A percentile compares a stretch with the other conserved stretches of the same genome.
These are phyloP conservation scores for Xestia sexstrigata DNA, from an alignment of 2,888 invertebrate genomes.

Conservation along the genomic window DNA sequence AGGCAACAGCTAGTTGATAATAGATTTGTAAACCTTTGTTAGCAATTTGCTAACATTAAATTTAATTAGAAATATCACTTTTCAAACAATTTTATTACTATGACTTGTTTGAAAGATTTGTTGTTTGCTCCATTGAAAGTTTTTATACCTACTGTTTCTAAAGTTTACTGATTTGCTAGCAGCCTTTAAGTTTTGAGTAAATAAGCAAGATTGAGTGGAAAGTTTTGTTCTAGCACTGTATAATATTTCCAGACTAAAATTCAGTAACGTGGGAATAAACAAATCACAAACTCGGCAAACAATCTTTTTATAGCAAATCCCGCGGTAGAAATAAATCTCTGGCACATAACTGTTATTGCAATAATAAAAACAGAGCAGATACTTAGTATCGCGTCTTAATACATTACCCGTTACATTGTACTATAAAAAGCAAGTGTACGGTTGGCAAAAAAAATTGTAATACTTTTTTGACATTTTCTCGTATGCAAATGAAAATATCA, in stretches of 20 bases:
- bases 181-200: neutral
- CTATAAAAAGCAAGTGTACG: constrained; percentile 66
- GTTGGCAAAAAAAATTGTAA: neutral
- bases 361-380: constrained; percentile 56
- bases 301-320: constrained; percentile 24
- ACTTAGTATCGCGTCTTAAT: constrained; percentile 59
- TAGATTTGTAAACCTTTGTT: neutral
- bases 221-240: too few relatives aligned
- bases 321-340: constrained; percentile 43
- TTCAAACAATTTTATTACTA: neutral
- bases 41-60: neutral
- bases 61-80: neutral
- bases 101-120: neutral
- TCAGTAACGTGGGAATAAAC: neutral
- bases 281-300: constrained; percentile 14
- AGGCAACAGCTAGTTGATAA: neutral
- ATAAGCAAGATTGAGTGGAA: neutral
- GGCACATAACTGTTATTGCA: constrained; percentile 52
- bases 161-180: neutral
- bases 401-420: constrained; percentile 67
- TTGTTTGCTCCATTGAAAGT: neutral
- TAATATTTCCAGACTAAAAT: neutral
- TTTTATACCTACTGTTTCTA: neutral
- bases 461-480: too few relatives aligned
- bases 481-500: too few relatives aligned